phyloP scores from a whole-genome alignment of 2,888 invertebrate species.

The Hydraecia micacea region DNA sequence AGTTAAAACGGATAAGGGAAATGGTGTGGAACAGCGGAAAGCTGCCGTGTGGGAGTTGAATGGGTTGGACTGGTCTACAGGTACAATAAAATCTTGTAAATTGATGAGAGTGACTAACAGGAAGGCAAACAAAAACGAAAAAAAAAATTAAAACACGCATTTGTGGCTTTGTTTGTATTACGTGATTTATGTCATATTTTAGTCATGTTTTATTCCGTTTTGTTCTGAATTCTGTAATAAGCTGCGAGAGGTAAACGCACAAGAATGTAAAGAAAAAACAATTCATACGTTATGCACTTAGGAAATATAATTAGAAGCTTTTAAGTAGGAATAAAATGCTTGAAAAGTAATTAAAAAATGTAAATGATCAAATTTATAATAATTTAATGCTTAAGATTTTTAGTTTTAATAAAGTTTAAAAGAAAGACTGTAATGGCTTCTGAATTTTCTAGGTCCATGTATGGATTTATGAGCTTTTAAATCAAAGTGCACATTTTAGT shows the following conservation, averaged over 20 bases:
- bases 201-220: background rate
- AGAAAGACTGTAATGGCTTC: background rate
- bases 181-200: background rate
- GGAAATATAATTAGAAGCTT: conserved; percentile 22
- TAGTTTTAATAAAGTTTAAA: background rate
- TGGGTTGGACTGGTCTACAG: background rate
- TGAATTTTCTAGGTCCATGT: background rate
- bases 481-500: background rate
- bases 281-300: conserved; percentile 3
- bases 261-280: conserved; percentile 23
- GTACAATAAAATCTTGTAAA: background rate
- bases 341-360: no score
- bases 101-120: background rate
- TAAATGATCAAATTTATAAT: no score
- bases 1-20: background rate
- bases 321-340: conserved; percentile 5
- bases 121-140: background rate
- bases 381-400: no score
- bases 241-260: background rate
- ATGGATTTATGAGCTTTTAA: background rate
- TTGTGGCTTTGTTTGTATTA: background rate
- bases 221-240: background rate
- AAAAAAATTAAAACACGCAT: background rate
- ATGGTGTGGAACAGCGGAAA: background rate
- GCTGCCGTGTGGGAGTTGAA: background rate